Evolutionary conservation across 2,888 invertebrate genomes (phyloP).

Genomic region (Girardia tigrina): DNA sequence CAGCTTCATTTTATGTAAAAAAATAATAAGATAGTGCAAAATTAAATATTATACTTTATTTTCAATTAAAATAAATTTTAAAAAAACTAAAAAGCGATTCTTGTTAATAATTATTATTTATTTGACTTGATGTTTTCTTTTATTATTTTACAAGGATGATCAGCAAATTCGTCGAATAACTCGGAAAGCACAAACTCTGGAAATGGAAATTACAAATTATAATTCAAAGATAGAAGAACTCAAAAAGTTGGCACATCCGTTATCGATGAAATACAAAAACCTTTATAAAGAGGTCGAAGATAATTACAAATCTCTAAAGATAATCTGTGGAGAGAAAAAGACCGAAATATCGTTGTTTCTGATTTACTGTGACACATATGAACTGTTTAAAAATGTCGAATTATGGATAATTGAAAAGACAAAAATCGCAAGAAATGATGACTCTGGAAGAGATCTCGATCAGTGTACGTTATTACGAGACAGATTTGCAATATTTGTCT

Average conservation of each 20-base stretch:
- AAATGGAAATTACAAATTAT: neutral
- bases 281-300: neutral
- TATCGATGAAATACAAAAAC: neutral
- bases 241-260: neutral
- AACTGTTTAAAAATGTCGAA: constrained; percentile 14
- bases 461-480: neutral
- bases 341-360: neutral
- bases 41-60: too few relatives aligned
- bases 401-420: neutral
- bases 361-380: neutral
- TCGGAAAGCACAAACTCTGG: neutral
- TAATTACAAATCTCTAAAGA: neutral
- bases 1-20: too few relatives aligned
- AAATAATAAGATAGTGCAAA: too few relatives aligned
- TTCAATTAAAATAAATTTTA: neutral
- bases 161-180: neutral
- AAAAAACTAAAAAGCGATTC: neutral
- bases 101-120: too few relatives aligned
- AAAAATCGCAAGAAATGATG: neutral
- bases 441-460: neutral
- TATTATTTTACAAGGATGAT: neutral
- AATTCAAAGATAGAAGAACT: neutral
- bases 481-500: neutral
- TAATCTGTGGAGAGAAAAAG: neutral
- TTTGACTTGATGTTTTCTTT: neutral